These are phyloP conservation scores for Tyria jacobaeae DNA, from an alignment of 2,888 invertebrate genomes.

Conservation along the genomic window DNA sequence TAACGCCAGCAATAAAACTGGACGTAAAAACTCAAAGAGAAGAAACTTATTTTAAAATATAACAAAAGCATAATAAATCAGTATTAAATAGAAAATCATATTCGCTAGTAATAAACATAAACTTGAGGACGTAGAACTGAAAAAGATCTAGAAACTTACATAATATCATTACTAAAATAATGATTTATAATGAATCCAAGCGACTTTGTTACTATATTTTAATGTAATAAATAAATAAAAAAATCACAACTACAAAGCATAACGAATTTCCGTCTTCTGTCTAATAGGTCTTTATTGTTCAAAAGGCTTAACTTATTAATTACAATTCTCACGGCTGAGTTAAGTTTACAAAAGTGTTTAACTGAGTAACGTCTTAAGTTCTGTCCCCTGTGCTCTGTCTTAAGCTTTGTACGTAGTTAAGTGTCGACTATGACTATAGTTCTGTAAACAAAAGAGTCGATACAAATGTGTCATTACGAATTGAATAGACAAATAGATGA, in stretches of 20 bases:
- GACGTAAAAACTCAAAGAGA: too few relatives aligned
- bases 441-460: slow-evolving; percentile 66
- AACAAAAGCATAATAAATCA: too few relatives aligned
- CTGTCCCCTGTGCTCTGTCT: too few relatives aligned
- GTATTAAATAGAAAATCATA: too few relatives aligned
- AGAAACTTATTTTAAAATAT: too few relatives aligned
- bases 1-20: too few relatives aligned
- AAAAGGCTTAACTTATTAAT: slow-evolving; percentile 29
- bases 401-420: slow-evolving; percentile 32
- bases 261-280: slow-evolving; percentile 23
- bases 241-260: slow-evolving; percentile 7
- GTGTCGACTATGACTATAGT: slow-evolving; percentile 65
- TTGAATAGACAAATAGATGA: slow-evolving; percentile 54
- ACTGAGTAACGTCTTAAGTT: slow-evolving; percentile 36
- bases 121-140: too few relatives aligned
- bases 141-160: neutral
- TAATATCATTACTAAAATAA: neutral
- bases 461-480: slow-evolving; percentile 56
- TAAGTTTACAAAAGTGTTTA: slow-evolving; percentile 38
- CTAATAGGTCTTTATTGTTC: slow-evolving; percentile 32
- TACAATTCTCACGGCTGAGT: slow-evolving; percentile 36
- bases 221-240: neutral
- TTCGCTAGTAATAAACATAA: too few relatives aligned
- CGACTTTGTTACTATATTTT: neutral
- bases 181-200: neutral